Evolutionary conservation across 1,140 invertebrate species (phyloP).

Genomic region (Rhagoletis pomonella): DNA sequence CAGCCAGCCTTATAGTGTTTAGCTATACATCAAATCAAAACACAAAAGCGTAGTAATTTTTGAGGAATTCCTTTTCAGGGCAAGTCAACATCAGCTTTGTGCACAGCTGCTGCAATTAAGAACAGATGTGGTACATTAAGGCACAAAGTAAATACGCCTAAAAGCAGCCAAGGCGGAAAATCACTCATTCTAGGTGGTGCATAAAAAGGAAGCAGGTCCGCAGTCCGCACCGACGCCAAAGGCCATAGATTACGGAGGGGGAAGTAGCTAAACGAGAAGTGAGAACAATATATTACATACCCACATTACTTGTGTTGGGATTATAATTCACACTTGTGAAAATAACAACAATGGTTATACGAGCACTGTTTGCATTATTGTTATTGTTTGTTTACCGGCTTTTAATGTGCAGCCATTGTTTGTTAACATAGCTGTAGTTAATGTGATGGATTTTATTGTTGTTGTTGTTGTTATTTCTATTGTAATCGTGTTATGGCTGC

Average conservation of each 20-base stretch:
- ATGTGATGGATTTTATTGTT: background rate
- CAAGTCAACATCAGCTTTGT: slow-evolving; percentile 29
- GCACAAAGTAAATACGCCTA: slow-evolving; percentile 42
- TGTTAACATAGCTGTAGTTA: slow-evolving; percentile 18
- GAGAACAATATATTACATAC: background rate
- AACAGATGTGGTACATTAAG: background rate
- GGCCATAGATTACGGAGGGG: background rate
- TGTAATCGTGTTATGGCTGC: background rate
- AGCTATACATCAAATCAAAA: slow-evolving; percentile 12
- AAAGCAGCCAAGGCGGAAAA: background rate
- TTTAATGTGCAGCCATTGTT: slow-evolving; percentile 25
- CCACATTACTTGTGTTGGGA: background rate
- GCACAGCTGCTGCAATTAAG: slow-evolving; percentile 18
- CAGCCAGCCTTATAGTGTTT: background rate
- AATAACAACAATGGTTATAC: background rate
- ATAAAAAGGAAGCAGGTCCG: background rate
- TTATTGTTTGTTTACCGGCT: slow-evolving; percentile 2
- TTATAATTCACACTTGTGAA: slow-evolving; percentile 31
- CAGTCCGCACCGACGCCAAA: background rate
- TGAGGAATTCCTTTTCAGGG: background rate
- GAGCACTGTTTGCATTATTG: background rate
- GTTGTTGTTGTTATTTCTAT: background rate
- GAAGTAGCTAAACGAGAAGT: background rate
- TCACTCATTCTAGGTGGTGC: background rate
- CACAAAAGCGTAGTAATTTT: slow-evolving; percentile 10